phyloP scores from a whole-genome alignment of 53 echinoderm and acorn worm species.

The Echinometra lucunter region DNA sequence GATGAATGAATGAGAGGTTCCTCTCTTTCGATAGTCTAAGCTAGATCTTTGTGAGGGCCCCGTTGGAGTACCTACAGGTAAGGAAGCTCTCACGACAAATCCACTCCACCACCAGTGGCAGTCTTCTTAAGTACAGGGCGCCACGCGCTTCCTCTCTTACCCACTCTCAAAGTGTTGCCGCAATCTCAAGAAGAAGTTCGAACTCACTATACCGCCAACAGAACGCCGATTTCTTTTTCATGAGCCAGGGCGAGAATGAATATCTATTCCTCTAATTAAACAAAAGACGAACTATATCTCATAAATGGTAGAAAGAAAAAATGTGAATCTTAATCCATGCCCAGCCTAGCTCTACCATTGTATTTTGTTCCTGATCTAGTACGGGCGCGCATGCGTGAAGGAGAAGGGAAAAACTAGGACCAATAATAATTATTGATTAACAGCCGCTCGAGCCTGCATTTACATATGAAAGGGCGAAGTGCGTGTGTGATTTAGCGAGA shows the following conservation, averaged over 20 bases:
- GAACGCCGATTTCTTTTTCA: conserved; percentile 12
- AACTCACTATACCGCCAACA: not conserved
- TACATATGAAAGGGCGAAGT: conserved; percentile 64
- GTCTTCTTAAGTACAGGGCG: conserved; percentile 58
- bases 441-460: conserved; percentile 54
- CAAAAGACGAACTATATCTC: not conserved
- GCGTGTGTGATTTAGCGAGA: conserved; percentile 57
- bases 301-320: conserved; percentile 20
- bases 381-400: conserved; percentile 39
- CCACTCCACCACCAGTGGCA: conserved; percentile 53
- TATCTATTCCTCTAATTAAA: not conserved
- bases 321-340: not conserved
- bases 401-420: not conserved
- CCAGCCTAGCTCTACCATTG: not conserved
- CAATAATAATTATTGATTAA: conserved; percentile 55
- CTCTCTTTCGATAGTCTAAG: not conserved
- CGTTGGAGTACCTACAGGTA: conserved; percentile 61
- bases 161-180: conserved; percentile 37
- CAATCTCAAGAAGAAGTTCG: conserved; percentile 8
- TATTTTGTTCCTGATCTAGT: not conserved
- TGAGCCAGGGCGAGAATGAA: not conserved
- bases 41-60: conserved; percentile 42
- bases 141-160: conserved; percentile 48
- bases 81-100: conserved; percentile 65
- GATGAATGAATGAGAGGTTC: conserved; percentile 64